Evolutionary conservation across 2,113 vertebrate species (phyloP).

Genomic region (Tupaia chinensis): DNA sequence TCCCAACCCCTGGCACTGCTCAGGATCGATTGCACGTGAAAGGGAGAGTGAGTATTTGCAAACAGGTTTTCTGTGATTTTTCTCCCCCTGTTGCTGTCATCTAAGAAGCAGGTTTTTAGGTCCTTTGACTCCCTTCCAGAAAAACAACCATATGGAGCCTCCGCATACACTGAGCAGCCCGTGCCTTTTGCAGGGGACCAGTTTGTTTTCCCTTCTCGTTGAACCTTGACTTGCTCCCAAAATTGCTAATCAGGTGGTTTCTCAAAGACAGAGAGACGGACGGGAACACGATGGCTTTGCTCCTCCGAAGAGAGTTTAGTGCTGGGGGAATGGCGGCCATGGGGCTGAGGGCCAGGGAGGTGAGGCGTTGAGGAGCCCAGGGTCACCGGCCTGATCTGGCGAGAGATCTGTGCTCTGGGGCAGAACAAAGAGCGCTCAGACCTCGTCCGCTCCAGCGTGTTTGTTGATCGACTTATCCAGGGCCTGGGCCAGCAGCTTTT

Average conservation of each 20-base stretch:
- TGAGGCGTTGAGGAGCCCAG: not conserved
- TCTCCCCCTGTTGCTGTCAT: not conserved
- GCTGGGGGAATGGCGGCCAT: not conserved
- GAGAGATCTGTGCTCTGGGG: not conserved
- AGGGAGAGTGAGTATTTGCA: not conserved
- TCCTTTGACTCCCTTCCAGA: constrained; percentile 45
- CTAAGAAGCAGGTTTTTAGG: constrained; percentile 55
- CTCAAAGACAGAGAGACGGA: not conserved
- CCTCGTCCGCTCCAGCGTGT: not conserved
- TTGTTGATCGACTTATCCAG: constrained; percentile 46
- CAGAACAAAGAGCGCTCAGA: constrained; percentile 35
- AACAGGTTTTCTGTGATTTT: not conserved
- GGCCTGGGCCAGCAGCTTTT: constrained; percentile 33
- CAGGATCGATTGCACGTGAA: not conserved
- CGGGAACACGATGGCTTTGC: not conserved
- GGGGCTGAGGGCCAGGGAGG: not conserved
- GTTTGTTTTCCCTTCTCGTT: constrained; percentile 54
- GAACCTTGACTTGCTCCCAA: constrained; percentile 54
- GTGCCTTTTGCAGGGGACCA: constrained; percentile 42
- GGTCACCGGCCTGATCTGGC: not conserved
- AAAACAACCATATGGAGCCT: constrained; percentile 11
- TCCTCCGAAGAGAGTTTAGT: not conserved
- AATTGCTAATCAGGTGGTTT: constrained; percentile 48
- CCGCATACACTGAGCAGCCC: not conserved
- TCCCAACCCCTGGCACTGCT: constrained; percentile 52